Percentiles rank a stretch among this genome's conserved stretches.
These are phyloP conservation scores for Craniophora ligustri DNA, from an alignment of 2,888 invertebrate species.

Conservation along the genomic window DNA sequence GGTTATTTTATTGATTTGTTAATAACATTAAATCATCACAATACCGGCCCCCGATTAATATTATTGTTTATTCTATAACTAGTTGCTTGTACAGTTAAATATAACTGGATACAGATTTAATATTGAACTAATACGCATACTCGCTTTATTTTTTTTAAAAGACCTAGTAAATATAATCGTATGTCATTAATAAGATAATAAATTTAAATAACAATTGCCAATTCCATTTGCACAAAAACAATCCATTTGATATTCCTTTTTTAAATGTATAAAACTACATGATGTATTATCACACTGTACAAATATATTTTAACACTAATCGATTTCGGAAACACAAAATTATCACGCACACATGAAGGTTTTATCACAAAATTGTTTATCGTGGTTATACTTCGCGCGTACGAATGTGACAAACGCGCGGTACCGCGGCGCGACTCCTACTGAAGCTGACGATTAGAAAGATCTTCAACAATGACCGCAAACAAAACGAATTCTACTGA, in stretches of 20 bases:
- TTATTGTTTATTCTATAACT: too few relatives aligned
- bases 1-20: too few relatives aligned
- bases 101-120: too few relatives aligned
- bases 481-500: conserved; percentile 66
- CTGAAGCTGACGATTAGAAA: conserved; percentile 73
- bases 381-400: conserved; percentile 34
- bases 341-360: conserved; percentile 44
- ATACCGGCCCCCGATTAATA: too few relatives aligned
- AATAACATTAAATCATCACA: too few relatives aligned
- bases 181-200: neutral
- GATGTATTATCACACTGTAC: neutral
- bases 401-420: conserved; percentile 62
- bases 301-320: conserved; percentile 3
- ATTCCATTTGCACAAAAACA: conserved; percentile 15
- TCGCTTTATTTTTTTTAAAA: too few relatives aligned
- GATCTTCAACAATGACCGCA: conserved; percentile 75
- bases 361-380: conserved; percentile 49
- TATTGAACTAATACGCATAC: too few relatives aligned
- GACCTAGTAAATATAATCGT: neutral
- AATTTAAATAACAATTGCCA: conserved; percentile 10
- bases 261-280: neutral
- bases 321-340: conserved; percentile 8
- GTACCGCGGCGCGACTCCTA: conserved; percentile 66
- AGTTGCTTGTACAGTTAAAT: too few relatives aligned
- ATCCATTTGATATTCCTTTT: conserved; percentile 37